Percentiles rank a stretch among this genome's conserved stretches.
Conservation (phyloP, 2,113 vertebrate genomes). For the Copsychus sechellarum region DNA sequence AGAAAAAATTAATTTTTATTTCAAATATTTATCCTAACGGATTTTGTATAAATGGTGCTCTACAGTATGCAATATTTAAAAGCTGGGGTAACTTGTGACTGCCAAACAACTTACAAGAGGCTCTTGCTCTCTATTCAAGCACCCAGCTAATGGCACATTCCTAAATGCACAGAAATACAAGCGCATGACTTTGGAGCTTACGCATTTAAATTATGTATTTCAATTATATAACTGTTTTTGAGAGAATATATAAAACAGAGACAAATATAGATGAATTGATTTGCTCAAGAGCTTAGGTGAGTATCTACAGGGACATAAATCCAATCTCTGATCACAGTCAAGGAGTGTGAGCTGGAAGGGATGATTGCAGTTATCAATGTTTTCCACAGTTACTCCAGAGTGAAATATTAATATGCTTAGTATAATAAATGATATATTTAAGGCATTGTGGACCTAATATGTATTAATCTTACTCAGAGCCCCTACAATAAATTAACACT, state of each 20-base stretch:
- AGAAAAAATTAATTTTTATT: background rate
- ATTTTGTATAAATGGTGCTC: background rate
- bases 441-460: background rate
- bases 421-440: background rate
- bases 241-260: background rate
- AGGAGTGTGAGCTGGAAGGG: background rate
- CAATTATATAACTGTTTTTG: background rate
- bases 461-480: background rate
- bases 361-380: background rate
- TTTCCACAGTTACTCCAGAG: background rate
- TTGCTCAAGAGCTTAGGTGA: background rate
- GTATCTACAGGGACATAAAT: background rate
- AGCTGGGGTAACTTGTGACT: background rate
- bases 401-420: background rate
- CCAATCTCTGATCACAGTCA: background rate
- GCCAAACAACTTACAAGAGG: background rate
- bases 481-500: background rate
- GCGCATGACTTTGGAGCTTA: background rate
- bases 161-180: background rate
- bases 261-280: slow-evolving; percentile 3
- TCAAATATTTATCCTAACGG: background rate
- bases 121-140: background rate
- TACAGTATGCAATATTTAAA: background rate
- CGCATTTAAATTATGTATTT: background rate
- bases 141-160: background rate